Percentiles rank a stretch among this genome's conserved stretches.
These are phyloP conservation scores for Drosophila antonietae DNA, from an alignment of 2,888 invertebrate species.

Conservation along the genomic window DNA sequence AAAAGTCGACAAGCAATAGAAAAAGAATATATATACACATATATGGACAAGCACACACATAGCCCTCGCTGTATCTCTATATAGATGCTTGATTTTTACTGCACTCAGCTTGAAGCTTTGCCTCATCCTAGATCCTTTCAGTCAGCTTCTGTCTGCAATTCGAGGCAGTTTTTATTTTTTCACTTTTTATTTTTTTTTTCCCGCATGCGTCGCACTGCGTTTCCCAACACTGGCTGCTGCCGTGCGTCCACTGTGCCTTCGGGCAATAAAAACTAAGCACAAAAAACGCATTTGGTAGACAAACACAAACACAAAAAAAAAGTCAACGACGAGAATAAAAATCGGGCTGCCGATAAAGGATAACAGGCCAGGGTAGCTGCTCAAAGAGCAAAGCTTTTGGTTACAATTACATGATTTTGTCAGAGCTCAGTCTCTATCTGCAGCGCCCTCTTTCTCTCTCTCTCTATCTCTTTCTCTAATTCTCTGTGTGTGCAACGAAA, in stretches of 20 bases:
- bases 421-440: not conserved
- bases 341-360: slow-evolving; percentile 13
- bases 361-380: slow-evolving; percentile 13
- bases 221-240: slow-evolving; percentile 25
- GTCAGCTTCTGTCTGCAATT: slow-evolving; percentile 69
- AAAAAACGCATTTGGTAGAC: slow-evolving; percentile 74
- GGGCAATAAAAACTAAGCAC: slow-evolving; percentile 73
- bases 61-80: too few species aligned
- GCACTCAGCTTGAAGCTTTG: slow-evolving; percentile 68
- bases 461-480: not conserved
- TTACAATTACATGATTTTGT: slow-evolving; percentile 34
- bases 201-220: slow-evolving; percentile 54
- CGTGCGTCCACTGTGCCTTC: slow-evolving; percentile 6
- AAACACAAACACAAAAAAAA: not conserved
- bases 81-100: slow-evolving; percentile 78
- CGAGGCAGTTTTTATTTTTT: slow-evolving; percentile 45
- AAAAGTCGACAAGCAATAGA: slow-evolving; percentile 73
- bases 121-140: slow-evolving; percentile 28
- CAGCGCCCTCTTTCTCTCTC: not conserved
- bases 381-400: slow-evolving; percentile 36
- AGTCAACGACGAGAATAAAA: slow-evolving; percentile 5
- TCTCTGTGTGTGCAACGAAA: slow-evolving; percentile 3
- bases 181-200: slow-evolving; percentile 30
- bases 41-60: slow-evolving; percentile 9
- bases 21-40: slow-evolving; percentile 65